phyloP scores from a whole-genome alignment of 2,797 vertebrate species.

The Merluccius polli region DNA sequence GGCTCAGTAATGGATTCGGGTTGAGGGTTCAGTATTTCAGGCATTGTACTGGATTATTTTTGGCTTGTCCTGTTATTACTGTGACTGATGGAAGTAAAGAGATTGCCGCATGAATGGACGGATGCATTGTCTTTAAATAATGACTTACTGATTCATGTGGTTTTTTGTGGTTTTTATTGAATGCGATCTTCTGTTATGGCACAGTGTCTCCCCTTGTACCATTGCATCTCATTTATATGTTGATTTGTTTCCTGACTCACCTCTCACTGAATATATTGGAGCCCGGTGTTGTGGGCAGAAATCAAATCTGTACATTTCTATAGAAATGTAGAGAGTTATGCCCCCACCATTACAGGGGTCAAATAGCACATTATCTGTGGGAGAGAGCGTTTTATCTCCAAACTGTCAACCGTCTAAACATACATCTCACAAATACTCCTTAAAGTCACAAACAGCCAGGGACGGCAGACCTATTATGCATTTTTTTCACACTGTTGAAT shows the following conservation, averaged over 20 bases:
- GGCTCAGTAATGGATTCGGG: not conserved
- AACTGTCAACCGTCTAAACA: slow-evolving; percentile 1
- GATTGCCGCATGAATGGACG: not conserved
- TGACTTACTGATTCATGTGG: not conserved
- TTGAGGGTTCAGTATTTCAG: not conserved
- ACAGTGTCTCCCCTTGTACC: no score
- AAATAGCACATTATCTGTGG: slow-evolving; percentile 17
- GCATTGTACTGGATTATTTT: not conserved
- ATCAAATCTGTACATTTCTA: not conserved
- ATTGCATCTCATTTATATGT: not conserved
- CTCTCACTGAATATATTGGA: slow-evolving; percentile 1
- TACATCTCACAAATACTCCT: slow-evolving; percentile 21
- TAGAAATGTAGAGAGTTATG: not conserved
- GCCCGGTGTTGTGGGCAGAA: not conserved
- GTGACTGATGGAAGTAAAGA: not conserved
- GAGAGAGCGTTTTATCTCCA: slow-evolving; percentile 18
- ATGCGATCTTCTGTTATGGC: not conserved
- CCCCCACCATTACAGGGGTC: slow-evolving; percentile 11
- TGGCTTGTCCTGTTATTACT: not conserved
- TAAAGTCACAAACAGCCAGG: slow-evolving; percentile 33
- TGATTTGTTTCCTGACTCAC: slow-evolving; percentile 1
- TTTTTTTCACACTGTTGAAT: slow-evolving; percentile 41
- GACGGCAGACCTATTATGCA: slow-evolving; percentile 30
- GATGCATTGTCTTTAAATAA: not conserved
- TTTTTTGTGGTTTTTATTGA: not conserved